phyloP scores from a whole-genome alignment of 2,113 vertebrate genomes.

The Brachirus orientalis region DNA sequence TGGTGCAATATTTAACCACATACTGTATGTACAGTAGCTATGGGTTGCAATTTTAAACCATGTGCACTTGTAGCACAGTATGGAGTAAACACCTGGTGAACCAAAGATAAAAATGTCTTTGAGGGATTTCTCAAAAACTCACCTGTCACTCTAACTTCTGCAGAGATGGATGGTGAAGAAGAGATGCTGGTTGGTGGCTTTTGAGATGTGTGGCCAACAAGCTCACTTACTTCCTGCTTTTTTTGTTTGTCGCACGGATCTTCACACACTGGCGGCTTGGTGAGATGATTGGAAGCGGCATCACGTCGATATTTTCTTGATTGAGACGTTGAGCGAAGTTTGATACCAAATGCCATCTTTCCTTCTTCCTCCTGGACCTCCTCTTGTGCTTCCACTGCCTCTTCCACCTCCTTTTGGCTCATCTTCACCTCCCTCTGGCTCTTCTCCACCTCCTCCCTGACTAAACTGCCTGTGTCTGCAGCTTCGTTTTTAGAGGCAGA shows the following conservation, averaged over 20 bases:
- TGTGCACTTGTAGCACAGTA: neutral
- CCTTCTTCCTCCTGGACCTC: slow-evolving; percentile 67
- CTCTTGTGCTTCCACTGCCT: slow-evolving; percentile 36
- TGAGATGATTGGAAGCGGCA: slow-evolving; percentile 47
- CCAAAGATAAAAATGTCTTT: too few species aligned
- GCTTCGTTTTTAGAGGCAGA: slow-evolving; percentile 13
- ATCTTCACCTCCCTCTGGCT: slow-evolving; percentile 43
- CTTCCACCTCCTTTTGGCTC: slow-evolving; percentile 41
- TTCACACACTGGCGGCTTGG: slow-evolving; percentile 71
- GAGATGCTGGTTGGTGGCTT: slow-evolving; percentile 23
- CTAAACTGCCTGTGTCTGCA: neutral
- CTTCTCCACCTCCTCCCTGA: slow-evolving; percentile 28
- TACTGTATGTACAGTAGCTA: neutral
- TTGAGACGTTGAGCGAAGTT: slow-evolving; percentile 89
- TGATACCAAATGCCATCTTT: slow-evolving; percentile 86
- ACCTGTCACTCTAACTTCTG: slow-evolving; percentile 79
- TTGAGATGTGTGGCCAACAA: slow-evolving; percentile 6
- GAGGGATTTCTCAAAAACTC: slow-evolving; percentile 64
- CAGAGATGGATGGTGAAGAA: slow-evolving; percentile 2
- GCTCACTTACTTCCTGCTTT: slow-evolving; percentile 22
- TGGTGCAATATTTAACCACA: slow-evolving; percentile 35
- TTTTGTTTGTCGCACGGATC: slow-evolving; percentile 61
- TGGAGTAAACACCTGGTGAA: neutral
- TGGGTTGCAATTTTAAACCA: neutral
- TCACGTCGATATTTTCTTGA: slow-evolving; percentile 80